Percentiles rank a stretch among this genome's conserved stretches.
These are phyloP conservation scores for Ianthella basta DNA, from an alignment of 37 sponge, comb jelly and placozoan genomes.

Conservation along the genomic window DNA sequence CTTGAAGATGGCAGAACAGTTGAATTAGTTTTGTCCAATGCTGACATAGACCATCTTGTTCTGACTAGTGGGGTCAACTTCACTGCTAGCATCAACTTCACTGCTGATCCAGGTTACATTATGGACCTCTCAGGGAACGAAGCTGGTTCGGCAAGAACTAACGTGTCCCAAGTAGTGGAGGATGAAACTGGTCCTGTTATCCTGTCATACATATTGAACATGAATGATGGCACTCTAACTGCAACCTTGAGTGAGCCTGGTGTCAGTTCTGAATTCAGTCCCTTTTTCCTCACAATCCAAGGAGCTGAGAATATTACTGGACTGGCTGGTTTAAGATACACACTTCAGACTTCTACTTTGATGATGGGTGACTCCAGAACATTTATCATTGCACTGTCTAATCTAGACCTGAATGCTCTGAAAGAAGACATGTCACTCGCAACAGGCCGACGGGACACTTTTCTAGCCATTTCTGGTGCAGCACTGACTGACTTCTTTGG, in stretches of 20 bases:
- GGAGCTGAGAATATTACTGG: conserved; percentile 42
- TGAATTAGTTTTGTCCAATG: conserved; percentile 43
- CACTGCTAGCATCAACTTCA: conserved; percentile 41
- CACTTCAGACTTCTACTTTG: conserved; percentile 5
- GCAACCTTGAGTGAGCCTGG: conserved; percentile 71
- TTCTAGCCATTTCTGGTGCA: conserved; percentile 50
- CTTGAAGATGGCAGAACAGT: conserved; percentile 72
- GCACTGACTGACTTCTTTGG: conserved; percentile 62
- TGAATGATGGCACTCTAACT: conserved; percentile 63
- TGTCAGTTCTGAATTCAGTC: conserved; percentile 41
- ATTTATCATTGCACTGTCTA: conserved; percentile 56
- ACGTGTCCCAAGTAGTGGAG: conserved; percentile 3
- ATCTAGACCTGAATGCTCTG: conserved; percentile 62
- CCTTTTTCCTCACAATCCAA: conserved; percentile 59
- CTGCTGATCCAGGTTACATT: conserved; percentile 40
- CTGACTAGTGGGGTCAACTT: conserved; percentile 38
- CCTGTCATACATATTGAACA: conserved; percentile 51
- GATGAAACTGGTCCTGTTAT: conserved; percentile 71
- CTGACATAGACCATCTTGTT: conserved; percentile 65
- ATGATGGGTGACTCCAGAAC: conserved; percentile 40
- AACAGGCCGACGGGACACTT: conserved; percentile 53
- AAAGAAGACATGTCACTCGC: conserved; percentile 70
- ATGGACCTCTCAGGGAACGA: conserved; percentile 61
- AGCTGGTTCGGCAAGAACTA: conserved; percentile 36
- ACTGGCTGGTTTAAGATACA: background rate